phyloP scores from a whole-genome alignment of 1,140 invertebrate genomes.

The Cydia strobilella region DNA sequence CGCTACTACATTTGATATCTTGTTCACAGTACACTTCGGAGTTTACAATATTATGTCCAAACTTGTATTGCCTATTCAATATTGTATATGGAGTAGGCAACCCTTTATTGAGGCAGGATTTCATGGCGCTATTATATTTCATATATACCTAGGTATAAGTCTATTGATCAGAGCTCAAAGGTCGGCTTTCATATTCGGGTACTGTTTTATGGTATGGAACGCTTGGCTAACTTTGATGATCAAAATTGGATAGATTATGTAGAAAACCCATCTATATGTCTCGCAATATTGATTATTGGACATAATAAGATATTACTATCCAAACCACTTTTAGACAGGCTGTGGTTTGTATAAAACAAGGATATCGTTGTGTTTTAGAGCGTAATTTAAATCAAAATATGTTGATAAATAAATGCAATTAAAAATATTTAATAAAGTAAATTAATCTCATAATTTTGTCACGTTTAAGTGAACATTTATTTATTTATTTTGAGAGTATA shows the following conservation, averaged over 20 bases:
- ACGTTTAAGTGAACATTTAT: too few species aligned
- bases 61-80: constrained; percentile 28
- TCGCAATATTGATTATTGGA: neutral
- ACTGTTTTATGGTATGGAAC: neutral
- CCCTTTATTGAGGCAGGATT: constrained; percentile 14
- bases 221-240: neutral
- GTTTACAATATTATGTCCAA: constrained; percentile 37
- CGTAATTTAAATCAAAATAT: too few species aligned
- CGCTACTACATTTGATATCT: constrained; percentile 62
- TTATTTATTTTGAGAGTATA: too few species aligned
- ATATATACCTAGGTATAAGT: too few species aligned
- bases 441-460: too few species aligned
- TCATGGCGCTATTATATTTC: constrained; percentile 19
- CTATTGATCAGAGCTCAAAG: constrained; percentile 22
- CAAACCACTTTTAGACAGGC: neutral
- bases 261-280: neutral
- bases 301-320: neutral
- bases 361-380: too few species aligned
- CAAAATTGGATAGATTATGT: neutral
- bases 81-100: constrained; percentile 5
- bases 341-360: too few species aligned
- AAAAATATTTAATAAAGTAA: too few species aligned
- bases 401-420: too few species aligned
- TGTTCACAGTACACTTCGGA: constrained; percentile 50
- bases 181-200: neutral